Evolutionary conservation across 2,797 vertebrate genomes (phyloP), one percentile per base, ranked within the genome.

Genomic region (Megaceryle alcyon): DNA sequence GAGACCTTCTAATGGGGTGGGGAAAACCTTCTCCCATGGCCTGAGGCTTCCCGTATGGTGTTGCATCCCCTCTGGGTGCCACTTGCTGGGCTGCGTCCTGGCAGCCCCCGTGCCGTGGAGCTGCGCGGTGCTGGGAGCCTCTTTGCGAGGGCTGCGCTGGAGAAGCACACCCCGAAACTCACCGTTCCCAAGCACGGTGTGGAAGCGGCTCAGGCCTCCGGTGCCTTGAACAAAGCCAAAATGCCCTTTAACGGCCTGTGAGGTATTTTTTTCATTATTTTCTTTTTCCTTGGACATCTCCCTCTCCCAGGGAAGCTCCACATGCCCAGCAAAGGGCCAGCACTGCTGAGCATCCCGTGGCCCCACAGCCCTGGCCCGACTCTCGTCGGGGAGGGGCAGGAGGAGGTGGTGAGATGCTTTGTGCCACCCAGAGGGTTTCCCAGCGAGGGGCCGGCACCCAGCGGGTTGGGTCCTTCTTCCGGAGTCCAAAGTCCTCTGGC

Each of bases 181-280:
- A 0, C 25, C 3, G 3, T 19, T 46, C 21, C 49, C 19, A 2
- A n/a, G 31, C 48, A 4, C 6, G 9, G 51, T 4, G 33, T 85
- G 51, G 63, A 49, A 88, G 57, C 35, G 28, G 53, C 13, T 2
- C 18, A 4, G 56, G 54, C 88, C 22, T 46, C 19, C 21, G 2
- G 33, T 59, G 28, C 33, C 28, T 35, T 12, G 28, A 51, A 53
- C 64, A 37, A 54, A 86, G 53, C 60, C 25, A 28, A 35, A 70
- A 16, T 2, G 2, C 16, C 48, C 37, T 54, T 33, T 53, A 70
- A 54, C 8, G 18, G 28, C 31, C 16, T 18, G 6, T 5, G n/a
- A 29, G 28, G 28, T 53, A 10, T 7, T 15, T 29, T 69, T 59
- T n/a, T 46, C 7, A 22, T 25, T 48, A 51, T 49, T 35, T 29